phyloP scores from a whole-genome alignment of 2,797 vertebrate species.

The Coilia nasus region DNA sequence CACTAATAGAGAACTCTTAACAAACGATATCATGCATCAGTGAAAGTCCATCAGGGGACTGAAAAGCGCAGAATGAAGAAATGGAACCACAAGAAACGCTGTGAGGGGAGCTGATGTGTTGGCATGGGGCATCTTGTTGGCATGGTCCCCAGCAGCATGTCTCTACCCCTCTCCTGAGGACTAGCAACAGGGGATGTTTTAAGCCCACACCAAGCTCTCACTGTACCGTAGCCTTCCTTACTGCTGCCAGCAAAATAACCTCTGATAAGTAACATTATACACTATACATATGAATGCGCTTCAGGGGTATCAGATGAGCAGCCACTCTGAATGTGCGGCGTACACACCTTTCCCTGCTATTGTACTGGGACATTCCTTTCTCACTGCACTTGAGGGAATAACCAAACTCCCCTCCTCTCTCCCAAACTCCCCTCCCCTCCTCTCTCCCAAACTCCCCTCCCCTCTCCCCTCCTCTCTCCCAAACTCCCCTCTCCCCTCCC shows the following conservation, averaged over 20 bases:
- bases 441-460: too few species aligned
- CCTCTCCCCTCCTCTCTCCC: background rate
- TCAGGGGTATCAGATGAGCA: background rate
- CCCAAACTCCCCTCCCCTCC: background rate
- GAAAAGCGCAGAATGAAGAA: background rate
- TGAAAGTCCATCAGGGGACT: background rate
- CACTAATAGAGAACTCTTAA: background rate
- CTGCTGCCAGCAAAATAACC: background rate
- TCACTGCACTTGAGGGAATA: background rate
- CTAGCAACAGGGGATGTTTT: background rate
- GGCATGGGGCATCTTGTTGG: background rate
- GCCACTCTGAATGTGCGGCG: background rate
- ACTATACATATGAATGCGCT: background rate
- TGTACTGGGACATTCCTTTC: slow-evolving; percentile 5
- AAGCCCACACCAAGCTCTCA: background rate
- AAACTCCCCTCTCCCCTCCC: too few species aligned
- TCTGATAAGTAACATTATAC: background rate
- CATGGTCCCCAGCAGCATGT: background rate
- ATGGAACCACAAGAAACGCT: too few species aligned
- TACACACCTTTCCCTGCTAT: background rate
- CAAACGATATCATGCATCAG: background rate
- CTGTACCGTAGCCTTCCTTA: background rate
- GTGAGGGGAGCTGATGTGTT: background rate
- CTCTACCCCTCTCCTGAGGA: background rate
- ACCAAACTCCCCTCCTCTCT: background rate